phyloP scores from a whole-genome alignment of 2,113 vertebrate genomes.

The Corythornis cristatus region DNA sequence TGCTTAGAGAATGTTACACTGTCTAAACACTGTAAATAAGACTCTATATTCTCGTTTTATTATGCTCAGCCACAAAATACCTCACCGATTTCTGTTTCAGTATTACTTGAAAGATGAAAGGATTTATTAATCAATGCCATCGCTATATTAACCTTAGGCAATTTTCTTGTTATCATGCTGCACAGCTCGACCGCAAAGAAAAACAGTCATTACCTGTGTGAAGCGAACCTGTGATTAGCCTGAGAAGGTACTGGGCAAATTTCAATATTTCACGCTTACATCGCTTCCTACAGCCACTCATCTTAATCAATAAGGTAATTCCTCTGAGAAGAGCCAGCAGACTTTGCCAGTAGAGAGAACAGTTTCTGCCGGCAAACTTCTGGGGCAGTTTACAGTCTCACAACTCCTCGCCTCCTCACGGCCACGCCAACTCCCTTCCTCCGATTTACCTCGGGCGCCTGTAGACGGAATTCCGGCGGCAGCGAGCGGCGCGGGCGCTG shows the following conservation, averaged over 20 bases:
- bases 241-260: slow-evolving; percentile 95
- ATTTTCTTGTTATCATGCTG: neutral
- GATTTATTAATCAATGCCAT: neutral
- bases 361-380: slow-evolving; percentile 74
- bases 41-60: neutral
- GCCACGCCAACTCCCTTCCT: neutral
- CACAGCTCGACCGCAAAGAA: slow-evolving; percentile 18
- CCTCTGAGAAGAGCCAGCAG: slow-evolving; percentile 67
- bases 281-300: slow-evolving; percentile 94
- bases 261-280: slow-evolving; percentile 96
- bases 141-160: neutral
- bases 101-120: neutral
- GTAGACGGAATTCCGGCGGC: slow-evolving; percentile 50
- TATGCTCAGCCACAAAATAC: neutral
- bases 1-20: neutral
- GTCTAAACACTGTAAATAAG: neutral
- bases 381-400: slow-evolving; percentile 63
- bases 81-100: neutral
- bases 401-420: neutral
- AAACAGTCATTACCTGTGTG: slow-evolving; percentile 87
- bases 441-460: neutral
- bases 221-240: slow-evolving; percentile 93
- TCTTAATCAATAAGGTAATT: slow-evolving; percentile 75
- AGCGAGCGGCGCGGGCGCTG: neutral
- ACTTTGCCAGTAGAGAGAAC: slow-evolving; percentile 33